These are phyloP conservation scores for Cochlearius cochlearius DNA, from an alignment of 2,113 vertebrate genomes.

Conservation along the genomic window DNA sequence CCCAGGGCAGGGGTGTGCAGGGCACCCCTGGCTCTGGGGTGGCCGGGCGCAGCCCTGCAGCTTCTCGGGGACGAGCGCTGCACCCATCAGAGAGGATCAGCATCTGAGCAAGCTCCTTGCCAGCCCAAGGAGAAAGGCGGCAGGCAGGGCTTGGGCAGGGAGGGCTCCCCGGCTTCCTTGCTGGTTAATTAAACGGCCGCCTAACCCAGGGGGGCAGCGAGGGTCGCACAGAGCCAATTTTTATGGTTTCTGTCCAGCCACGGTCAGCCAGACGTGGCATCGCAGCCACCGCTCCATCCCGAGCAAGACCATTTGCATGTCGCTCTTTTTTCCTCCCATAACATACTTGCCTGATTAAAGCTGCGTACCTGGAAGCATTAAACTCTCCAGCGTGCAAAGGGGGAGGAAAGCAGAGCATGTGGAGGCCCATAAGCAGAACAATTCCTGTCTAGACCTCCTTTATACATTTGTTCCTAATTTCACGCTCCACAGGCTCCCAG, in stretches of 20 bases:
- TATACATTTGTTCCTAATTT: constrained; percentile 80
- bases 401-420: background rate
- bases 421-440: constrained; percentile 52
- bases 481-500: constrained; percentile 71
- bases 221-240: background rate
- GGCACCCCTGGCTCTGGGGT: background rate
- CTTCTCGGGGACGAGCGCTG: rapidly evolving
- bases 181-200: rapidly evolving
- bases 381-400: constrained; percentile 16
- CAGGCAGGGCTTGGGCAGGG: background rate
- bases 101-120: background rate
- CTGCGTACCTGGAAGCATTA: constrained; percentile 61
- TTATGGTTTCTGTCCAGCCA: background rate
- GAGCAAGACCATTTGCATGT: background rate
- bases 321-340: background rate
- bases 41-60: background rate
- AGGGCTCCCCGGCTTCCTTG: background rate
- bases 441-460: constrained; percentile 79
- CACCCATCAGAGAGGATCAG: background rate
- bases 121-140: background rate
- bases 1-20: background rate
- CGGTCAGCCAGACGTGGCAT: background rate
- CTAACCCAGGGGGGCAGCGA: background rate
- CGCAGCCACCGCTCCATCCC: background rate
- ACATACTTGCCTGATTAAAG: constrained; percentile 55